Conservation (phyloP, 2,113 vertebrate genomes). For the Coreoperca whiteheadi region DNA sequence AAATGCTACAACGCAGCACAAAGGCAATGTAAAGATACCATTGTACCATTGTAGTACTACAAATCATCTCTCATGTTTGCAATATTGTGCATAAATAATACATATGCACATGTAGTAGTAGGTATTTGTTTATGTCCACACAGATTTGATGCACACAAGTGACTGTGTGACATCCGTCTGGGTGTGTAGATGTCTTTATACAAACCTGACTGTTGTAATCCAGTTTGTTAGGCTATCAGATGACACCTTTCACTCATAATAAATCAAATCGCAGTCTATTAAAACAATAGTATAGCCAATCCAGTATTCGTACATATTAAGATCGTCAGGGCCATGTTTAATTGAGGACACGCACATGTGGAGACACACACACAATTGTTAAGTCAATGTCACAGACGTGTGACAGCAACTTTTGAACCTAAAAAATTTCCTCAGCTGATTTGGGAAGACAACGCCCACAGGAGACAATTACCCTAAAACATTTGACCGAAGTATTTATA, state of each 20-base stretch:
- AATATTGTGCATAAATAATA: constrained; percentile 23
- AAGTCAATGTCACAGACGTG: constrained; percentile 4
- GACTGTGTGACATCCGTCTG: neutral
- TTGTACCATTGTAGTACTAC: neutral
- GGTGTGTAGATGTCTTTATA: neutral
- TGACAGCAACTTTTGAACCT: neutral
- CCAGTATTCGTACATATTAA: constrained; percentile 14
- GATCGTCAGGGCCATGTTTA: constrained; percentile 34
- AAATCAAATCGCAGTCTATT: constrained; percentile 36
- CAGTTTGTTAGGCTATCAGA: neutral
- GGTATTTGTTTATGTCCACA: constrained; percentile 4
- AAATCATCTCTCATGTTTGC: neutral
- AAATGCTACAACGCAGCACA: neutral
- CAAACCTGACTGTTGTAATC: neutral
- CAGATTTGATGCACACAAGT: neutral
- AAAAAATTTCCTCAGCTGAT: neutral
- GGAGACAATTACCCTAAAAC: neutral
- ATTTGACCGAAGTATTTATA: neutral
- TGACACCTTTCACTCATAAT: constrained; percentile 40
- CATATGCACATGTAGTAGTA: neutral
- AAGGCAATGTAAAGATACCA: neutral
- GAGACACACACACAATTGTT: constrained; percentile 2
- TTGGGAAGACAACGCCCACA: neutral
- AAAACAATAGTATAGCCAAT: neutral
- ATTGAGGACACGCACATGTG: constrained; percentile 3